Evolutionary conservation across 2,888 invertebrate genomes (phyloP), one percentile per base, ranked within the genome.

Genomic region (Willowsia nigromaculata): DNA sequence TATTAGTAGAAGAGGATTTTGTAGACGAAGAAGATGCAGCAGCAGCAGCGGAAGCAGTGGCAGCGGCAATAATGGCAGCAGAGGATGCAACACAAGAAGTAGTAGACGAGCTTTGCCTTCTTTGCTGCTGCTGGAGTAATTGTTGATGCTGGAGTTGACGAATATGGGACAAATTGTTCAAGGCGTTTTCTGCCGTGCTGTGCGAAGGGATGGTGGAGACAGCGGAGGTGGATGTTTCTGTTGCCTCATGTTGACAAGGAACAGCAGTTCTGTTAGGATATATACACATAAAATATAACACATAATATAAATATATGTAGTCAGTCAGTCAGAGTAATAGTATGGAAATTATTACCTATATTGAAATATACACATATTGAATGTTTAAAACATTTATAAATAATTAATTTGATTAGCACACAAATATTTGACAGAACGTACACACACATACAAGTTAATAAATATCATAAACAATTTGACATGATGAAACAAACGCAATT

Each of bases 61-160:
- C 78, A 53, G 85, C 47, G 22, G 85, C 85, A 18, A 82, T 74
- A 74, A 84, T 25, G 53, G 87, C 88, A 33, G 88, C 25, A 18
- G 89, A 80, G 7, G 89, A 80, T 33, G 89, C 85, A 85, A 89
- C 89, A 59, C 89, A 89, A 89, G 84, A 81, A 85, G 85, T 89
- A 59, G 25, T 43, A 68, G 83, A 47, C 40, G 85, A 71, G 83
- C 56, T 89, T 89, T 89, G 89, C 89, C 89, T 89, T 89, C 81
- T 89, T 43, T 65, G 62, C 7, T 65, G 62, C n/a, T 33, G 65
- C 6, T 15, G n/a, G 33, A 25, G 33, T 37, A 37, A 76, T 27
- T 83, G 74, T 50, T 88, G 88, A 59, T 85, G 82, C 9, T 87
- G 87, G 22, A 65, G 78, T n/a, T 84, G 84, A 56, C 59, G 81